These are phyloP conservation scores for Glaucidium brasilianum DNA, from an alignment of 2,113 vertebrate species.

Conservation along the genomic window DNA sequence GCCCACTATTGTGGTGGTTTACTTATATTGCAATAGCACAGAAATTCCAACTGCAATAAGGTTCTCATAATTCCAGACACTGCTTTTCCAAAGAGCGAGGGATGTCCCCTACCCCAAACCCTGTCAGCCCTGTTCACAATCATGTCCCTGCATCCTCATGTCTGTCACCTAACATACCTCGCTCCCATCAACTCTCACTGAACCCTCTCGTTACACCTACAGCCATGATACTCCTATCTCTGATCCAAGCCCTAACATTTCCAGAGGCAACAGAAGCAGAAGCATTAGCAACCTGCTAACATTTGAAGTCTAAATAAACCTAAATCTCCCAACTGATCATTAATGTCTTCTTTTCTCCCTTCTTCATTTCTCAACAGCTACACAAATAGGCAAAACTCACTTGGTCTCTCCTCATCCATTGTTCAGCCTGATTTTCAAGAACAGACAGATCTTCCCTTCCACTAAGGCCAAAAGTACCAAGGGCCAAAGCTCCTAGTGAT, in stretches of 20 bases:
- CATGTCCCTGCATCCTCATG: not conserved
- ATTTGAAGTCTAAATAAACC: not conserved
- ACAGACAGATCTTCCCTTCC: not conserved
- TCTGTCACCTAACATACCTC: not conserved
- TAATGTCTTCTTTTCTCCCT: not conserved
- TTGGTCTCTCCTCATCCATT: not conserved
- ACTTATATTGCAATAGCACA: not conserved
- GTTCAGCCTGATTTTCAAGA: not conserved
- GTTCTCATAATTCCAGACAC: not conserved
- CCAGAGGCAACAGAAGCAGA: not conserved
- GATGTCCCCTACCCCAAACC: not conserved
- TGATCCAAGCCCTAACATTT: not conserved
- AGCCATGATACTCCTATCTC: not conserved
- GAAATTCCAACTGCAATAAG: not conserved
- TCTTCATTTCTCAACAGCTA: not conserved
- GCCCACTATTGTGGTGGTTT: not conserved
- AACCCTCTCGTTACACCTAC: not conserved
- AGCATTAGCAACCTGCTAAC: not conserved
- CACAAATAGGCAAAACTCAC: not conserved
- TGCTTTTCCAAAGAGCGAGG: not conserved
- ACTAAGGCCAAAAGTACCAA: not conserved
- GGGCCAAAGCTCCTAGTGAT: not conserved
- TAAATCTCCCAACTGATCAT: not conserved
- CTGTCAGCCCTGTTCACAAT: not conserved
- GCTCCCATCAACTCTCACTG: not conserved